Percentiles rank a stretch among this genome's conserved stretches.
phyloP scores from a whole-genome alignment of 2,797 vertebrate species.

The Mionectes olivaceus region DNA sequence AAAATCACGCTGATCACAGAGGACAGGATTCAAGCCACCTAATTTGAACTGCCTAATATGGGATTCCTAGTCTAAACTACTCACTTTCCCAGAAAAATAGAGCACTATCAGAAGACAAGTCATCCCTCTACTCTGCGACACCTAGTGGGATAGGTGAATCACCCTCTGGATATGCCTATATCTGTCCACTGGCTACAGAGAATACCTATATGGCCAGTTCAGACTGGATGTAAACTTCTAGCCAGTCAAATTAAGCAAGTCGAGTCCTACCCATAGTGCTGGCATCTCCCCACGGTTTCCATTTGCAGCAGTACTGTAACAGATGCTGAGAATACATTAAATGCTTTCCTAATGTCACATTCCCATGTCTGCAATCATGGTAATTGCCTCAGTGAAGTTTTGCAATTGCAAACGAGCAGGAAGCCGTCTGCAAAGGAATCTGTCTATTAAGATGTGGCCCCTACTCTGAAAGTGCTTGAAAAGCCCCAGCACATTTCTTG shows the following conservation, averaged over 20 bases:
- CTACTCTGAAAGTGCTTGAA: constrained; percentile 29
- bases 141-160: not conserved
- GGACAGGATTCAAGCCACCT: not conserved
- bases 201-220: not conserved
- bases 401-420: constrained; percentile 50
- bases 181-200: not conserved
- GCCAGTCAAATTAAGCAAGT: not conserved
- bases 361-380: constrained; percentile 52
- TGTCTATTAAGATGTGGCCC: constrained; percentile 11
- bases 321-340: constrained; percentile 64
- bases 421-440: constrained; percentile 58
- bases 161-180: not conserved
- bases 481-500: constrained; percentile 40
- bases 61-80: not conserved
- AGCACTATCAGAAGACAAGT: not conserved
- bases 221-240: not conserved
- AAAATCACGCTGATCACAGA: not conserved
- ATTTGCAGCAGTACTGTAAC: constrained; percentile 47
- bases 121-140: not conserved
- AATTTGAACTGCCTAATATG: not conserved
- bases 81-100: not conserved
- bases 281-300: constrained; percentile 50
- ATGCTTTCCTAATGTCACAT: constrained; percentile 69
- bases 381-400: constrained; percentile 50
- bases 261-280: not conserved